Base-by-base conservation (phyloP, 2,888 invertebrate species). In the Chouioia cunea region DNA sequence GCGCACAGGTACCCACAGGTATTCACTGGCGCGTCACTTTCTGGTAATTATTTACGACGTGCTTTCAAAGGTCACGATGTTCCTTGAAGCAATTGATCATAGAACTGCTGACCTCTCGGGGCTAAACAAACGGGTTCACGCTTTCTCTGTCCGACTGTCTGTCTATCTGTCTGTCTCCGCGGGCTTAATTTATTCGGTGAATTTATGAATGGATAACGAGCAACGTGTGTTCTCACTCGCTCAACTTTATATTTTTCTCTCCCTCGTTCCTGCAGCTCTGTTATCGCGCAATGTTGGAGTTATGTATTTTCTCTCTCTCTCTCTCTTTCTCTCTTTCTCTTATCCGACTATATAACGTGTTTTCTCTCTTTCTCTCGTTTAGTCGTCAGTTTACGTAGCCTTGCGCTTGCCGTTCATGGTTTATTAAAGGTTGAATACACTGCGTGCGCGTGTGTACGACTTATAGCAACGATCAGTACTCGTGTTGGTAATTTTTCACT, bases 121-220 rank as follows among this genome's bases (percentile, higher is more conserved):
- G 27, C 36, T 47, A 27, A 48, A 58, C 22, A 50, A 65, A 65
- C 57, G 58, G 20, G 58, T 65, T 58, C 27, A n/a, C 8, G 44
- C 52, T 4, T 10, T 10, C 14, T 8, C 15, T 3, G 16, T 0
- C 4, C 2, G 22, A 2, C 46, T 12, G 0, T 6, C 18, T 27
- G 15, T 23, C 22, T 4, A 2, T 10, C n/a, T 4, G 43, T 27
- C 3, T n/a, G 44, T 60, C 36, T 23, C 64, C 18, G 46, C 23
- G 10, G 46, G 44, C 27, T 16, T 66, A 68, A 63, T 63, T 63
- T 69, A 63, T 69, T 69, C 68, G 57, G 46, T n/a, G 63, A 57
- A 69, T 64, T 69, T 69, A 69, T 69, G 69, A 69, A 69, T 64
- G 69, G 58, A 63, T 56, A 69, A 63, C 52, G 63, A 58, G 46